Evolutionary conservation across 2,113 vertebrate genomes (phyloP), one percentile per base, ranked within the genome.

Genomic region (Mobula birostris): DNA sequence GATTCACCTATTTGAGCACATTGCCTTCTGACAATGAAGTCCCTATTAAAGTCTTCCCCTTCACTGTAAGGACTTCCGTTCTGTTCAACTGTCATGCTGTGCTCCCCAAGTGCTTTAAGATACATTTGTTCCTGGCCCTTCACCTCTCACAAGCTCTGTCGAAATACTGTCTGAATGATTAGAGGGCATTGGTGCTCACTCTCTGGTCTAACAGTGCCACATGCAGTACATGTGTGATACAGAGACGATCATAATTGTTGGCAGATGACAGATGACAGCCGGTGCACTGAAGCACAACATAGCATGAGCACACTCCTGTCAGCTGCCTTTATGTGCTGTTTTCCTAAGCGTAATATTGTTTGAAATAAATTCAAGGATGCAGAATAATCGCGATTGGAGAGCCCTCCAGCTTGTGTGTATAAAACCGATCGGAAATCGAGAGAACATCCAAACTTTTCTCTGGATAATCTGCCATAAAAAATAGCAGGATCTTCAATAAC

Each of bases 181-280:
- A 24, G 68, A 92, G 15, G 70, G 40, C 24, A 2, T 74, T 2
- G 40, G 61, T 7, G 8, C 72, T 93, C 36, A 74, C 17, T 93
- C 66, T 40, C 14, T 88, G 61, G 90, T 27, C 32, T 74, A 40
- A 15, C 70, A 48, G 32, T 48, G 36, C 48, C 90, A 74, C 8
- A 92, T 92, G 36, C 36, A 36, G 36, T 36, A 72, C 70, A 29
- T 56, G 17, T 48, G 12, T 74, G 70, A 21, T 68, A 74, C 19
- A 93, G 8, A 27, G 6, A 93, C 36, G 12, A 74, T 88, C 29
- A 93, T 74, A 70, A 72, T 56, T 74, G 24, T 70, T 93, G 91
- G 91, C 91, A 93, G 68, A 56, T 74, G 74, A 5, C 68, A 74
- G 68, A 93, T 93, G 68, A 74, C 68, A 93, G 91, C n/a, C 74